A percentile compares a stretch with the other conserved stretches of the same genome.
These are phyloP conservation scores for Cherax quadricarinatus DNA, from an alignment of 1,140 invertebrate genomes.

Conservation along the genomic window DNA sequence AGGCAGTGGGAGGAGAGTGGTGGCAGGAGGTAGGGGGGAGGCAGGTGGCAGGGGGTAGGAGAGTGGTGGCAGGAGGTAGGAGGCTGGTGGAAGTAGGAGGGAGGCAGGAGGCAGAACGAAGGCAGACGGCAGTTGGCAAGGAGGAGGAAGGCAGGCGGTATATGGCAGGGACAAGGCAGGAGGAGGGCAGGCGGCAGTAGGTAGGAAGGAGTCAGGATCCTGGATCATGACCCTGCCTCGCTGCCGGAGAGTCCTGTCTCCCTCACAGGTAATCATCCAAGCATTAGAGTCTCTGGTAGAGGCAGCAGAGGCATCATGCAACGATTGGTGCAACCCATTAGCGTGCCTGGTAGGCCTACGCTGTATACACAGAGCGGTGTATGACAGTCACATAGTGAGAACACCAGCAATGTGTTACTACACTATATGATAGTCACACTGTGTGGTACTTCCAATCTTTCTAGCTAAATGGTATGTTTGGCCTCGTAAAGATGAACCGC, in stretches of 20 bases:
- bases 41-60: background rate
- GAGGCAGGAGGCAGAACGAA: background rate
- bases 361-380: too few species aligned
- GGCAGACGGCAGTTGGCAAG: background rate
- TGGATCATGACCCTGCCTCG: slow-evolving; percentile 46
- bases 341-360: background rate
- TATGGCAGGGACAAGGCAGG: background rate
- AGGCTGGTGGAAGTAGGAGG: background rate
- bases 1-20: background rate
- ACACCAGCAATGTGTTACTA: too few species aligned
- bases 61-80: background rate
- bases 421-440: too few species aligned
- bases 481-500: too few species aligned
- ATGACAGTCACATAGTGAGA: too few species aligned
- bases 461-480: too few species aligned
- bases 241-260: background rate
- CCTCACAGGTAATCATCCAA: slow-evolving; percentile 11
- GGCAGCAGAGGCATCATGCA: background rate
- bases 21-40: background rate
- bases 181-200: background rate
- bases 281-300: background rate
- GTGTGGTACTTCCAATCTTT: too few species aligned
- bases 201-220: background rate
- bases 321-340: background rate
- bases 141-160: background rate